Percentiles rank a stretch among this genome's conserved stretches.
These are phyloP conservation scores for Ennomos fuscantarius DNA, from an alignment of 2,888 invertebrate genomes.

Conservation along the genomic window DNA sequence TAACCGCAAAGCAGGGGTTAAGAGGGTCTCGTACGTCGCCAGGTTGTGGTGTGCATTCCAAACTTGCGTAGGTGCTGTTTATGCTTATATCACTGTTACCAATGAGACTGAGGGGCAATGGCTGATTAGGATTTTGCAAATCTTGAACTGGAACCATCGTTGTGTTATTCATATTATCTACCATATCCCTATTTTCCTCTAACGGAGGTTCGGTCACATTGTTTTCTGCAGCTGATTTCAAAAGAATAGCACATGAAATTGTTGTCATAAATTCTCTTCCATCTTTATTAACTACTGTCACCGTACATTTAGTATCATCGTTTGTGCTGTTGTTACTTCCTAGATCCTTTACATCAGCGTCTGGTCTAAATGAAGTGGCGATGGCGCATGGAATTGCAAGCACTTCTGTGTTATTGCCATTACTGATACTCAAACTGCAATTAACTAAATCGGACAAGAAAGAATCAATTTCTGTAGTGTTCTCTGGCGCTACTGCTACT, in stretches of 20 bases:
- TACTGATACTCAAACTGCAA: conserved; percentile 76
- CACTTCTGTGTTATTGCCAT: conserved; percentile 70
- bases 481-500: conserved; percentile 71
- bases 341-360: conserved; percentile 70
- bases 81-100: conserved; percentile 41
- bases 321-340: conserved; percentile 52
- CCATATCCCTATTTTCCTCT: conserved; percentile 39
- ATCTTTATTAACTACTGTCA: conserved; percentile 73
- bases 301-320: conserved; percentile 76
- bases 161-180: conserved; percentile 44
- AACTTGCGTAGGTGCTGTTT: conserved; percentile 37
- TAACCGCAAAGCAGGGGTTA: conserved; percentile 72
- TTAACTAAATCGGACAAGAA: conserved; percentile 75
- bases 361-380: conserved; percentile 79
- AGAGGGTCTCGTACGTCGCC: conserved; percentile 72
- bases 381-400: conserved; percentile 80
- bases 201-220: conserved; percentile 75
- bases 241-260: conserved; percentile 76
- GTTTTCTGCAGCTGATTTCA: conserved; percentile 77
- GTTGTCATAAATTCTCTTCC: conserved; percentile 77
- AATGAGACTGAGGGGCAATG: conserved; percentile 52
- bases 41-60: conserved; percentile 60
- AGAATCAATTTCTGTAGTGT: conserved; percentile 63
- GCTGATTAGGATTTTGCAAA: conserved; percentile 46
- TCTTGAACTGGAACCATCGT: conserved; percentile 31